These are phyloP conservation scores for Aromia moschata DNA, from an alignment of 2,888 invertebrate species.

Conservation along the genomic window DNA sequence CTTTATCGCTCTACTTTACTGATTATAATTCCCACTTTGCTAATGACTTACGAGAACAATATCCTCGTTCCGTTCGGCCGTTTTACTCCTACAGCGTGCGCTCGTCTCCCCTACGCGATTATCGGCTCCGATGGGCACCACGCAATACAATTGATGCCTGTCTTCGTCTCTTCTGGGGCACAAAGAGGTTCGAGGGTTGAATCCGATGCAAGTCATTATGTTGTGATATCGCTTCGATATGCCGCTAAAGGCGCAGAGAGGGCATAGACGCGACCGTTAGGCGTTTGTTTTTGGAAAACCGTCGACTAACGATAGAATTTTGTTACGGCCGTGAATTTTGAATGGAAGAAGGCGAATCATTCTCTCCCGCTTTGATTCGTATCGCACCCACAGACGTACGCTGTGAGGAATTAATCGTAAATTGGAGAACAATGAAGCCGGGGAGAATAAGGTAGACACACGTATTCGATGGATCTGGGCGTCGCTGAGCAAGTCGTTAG, in stretches of 20 bases:
- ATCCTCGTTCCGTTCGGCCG: too few relatives aligned
- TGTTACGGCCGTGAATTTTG: neutral
- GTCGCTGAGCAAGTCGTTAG: too few relatives aligned
- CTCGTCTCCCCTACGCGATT: slow-evolving; percentile 2
- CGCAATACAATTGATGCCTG: neutral
- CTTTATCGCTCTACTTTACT: too few relatives aligned
- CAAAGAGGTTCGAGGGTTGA: slow-evolving; percentile 5
- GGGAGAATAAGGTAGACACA: too few relatives aligned
- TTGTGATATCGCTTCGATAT: slow-evolving; percentile 18
- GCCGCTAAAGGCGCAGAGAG: slow-evolving; percentile 15
- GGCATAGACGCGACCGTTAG: neutral
- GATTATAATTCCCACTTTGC: too few relatives aligned
- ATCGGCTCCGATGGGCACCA: neutral
- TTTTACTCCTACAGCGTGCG: too few relatives aligned
- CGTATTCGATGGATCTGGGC: too few relatives aligned
- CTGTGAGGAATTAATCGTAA: too few relatives aligned
- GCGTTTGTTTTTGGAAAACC: slow-evolving; percentile 7
- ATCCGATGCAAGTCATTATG: slow-evolving; percentile 18
- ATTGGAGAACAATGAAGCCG: too few relatives aligned
- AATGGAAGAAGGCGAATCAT: neutral
- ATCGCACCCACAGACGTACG: too few relatives aligned
- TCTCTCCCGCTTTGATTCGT: neutral
- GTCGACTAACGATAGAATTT: slow-evolving; percentile 9
- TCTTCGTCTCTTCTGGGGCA: slow-evolving; percentile 14
- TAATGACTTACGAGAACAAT: too few relatives aligned